Percentiles rank a stretch among this genome's conserved stretches.
Evolutionary conservation across 2,113 vertebrate genomes (phyloP).

Genomic region (Macroglossus sobrinus): DNA sequence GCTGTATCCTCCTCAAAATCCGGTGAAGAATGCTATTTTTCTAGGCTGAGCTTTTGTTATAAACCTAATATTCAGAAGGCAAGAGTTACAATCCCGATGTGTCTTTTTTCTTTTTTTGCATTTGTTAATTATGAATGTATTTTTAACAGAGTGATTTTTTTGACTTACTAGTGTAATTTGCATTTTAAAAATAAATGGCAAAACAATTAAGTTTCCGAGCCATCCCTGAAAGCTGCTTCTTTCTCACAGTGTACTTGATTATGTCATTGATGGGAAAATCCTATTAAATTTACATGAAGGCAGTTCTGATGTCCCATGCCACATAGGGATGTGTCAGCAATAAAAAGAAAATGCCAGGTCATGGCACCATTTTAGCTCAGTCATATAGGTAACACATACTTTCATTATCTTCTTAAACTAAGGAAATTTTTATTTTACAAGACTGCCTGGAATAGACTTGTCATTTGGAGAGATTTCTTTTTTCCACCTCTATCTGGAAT

Average conservation of each 20-base stretch:
- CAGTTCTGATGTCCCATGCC: not conserved
- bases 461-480: slow-evolving; percentile 63
- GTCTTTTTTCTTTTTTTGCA: slow-evolving; percentile 78
- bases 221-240: slow-evolving; percentile 72
- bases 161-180: slow-evolving; percentile 90
- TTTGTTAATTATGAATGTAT: slow-evolving; percentile 91
- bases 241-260: slow-evolving; percentile 56
- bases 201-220: slow-evolving; percentile 81
- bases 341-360: slow-evolving; percentile 76
- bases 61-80: slow-evolving; percentile 85
- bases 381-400: slow-evolving; percentile 64
- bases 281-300: slow-evolving; percentile 70
- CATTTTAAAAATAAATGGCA: slow-evolving; percentile 87
- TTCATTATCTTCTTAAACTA: slow-evolving; percentile 74
- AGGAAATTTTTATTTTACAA: slow-evolving; percentile 65
- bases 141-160: slow-evolving; percentile 89
- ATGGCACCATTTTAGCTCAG: slow-evolving; percentile 75
- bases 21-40: slow-evolving; percentile 89
- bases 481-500: slow-evolving; percentile 57
- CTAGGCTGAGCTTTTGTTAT: slow-evolving; percentile 89
- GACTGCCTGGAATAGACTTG: slow-evolving; percentile 49
- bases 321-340: slow-evolving; percentile 54
- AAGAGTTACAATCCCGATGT: slow-evolving; percentile 86
- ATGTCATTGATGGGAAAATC: slow-evolving; percentile 56
- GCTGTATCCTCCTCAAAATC: slow-evolving; percentile 86